A percentile compares a stretch with the other conserved stretches of the same genome.
Conservation (phyloP, 2,113 vertebrate genomes). For the Oreocharis arfaki region DNA sequence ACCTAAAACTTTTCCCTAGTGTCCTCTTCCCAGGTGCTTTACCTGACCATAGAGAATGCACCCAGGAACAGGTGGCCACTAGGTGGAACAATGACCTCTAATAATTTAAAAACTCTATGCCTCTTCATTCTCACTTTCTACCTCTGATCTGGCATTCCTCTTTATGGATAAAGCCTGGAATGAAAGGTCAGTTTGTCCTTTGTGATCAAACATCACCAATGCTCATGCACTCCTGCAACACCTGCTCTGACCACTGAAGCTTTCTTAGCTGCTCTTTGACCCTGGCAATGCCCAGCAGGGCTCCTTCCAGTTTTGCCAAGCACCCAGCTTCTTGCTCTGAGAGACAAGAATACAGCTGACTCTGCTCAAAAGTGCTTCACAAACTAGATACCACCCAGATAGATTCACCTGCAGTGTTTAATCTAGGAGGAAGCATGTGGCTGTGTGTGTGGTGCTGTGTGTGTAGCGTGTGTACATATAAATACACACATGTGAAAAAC, state of each 20-base stretch:
- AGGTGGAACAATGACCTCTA: background rate
- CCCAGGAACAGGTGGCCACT: background rate
- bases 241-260: background rate
- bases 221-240: background rate
- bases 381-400: background rate
- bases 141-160: background rate
- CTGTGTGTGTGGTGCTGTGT: background rate
- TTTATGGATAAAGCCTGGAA: background rate
- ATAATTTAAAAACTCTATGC: background rate
- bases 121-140: background rate
- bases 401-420: background rate
- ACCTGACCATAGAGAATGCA: background rate
- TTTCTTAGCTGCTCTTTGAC: background rate
- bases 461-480: no score
- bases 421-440: background rate
- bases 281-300: background rate
- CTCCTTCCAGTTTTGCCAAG: background rate
- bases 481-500: background rate
- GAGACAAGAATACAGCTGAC: background rate
- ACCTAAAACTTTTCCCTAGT: background rate
- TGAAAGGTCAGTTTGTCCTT: background rate
- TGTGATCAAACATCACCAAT: background rate
- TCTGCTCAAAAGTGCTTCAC: background rate
- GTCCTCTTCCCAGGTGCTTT: background rate
- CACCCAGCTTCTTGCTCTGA: background rate